Percentiles rank a stretch among this genome's conserved stretches.
Evolutionary conservation across 1,140 invertebrate species (phyloP).

Genomic region (Brachionus koreanus): DNA sequence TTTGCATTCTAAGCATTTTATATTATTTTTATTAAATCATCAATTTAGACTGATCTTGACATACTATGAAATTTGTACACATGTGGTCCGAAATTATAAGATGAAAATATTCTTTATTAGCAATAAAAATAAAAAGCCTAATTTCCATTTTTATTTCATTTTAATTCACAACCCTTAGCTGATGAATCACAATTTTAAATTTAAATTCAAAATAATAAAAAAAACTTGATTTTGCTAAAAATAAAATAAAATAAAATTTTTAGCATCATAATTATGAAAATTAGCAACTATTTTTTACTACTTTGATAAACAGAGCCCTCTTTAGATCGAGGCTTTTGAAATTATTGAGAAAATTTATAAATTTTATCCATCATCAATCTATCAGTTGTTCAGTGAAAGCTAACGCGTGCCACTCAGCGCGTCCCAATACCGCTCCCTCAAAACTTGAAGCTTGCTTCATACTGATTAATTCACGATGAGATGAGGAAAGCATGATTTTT

Average conservation of each 20-base stretch:
- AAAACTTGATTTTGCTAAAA: neutral
- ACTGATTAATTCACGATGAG: neutral
- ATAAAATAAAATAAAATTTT: neutral
- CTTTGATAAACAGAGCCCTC: neutral
- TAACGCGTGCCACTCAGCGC: neutral
- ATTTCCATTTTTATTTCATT: neutral
- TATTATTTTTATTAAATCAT: neutral
- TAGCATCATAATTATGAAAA: neutral
- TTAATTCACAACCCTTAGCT: neutral
- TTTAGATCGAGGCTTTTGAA: neutral
- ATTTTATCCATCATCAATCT: neutral
- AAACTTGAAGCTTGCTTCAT: neutral
- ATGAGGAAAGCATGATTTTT: neutral
- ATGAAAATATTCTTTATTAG: neutral
- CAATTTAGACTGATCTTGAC: neutral
- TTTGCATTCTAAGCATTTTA: neutral
- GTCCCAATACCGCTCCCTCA: neutral
- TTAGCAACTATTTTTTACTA: neutral
- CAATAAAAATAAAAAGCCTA: neutral
- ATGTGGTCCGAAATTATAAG: neutral
- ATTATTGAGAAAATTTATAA: neutral
- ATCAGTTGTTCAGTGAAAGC: neutral
- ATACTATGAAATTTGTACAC: neutral
- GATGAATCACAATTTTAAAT: neutral
- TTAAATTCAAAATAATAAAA: neutral